phyloP scores from a whole-genome alignment of 2,888 invertebrate genomes.

The Apamea monoglypha region DNA sequence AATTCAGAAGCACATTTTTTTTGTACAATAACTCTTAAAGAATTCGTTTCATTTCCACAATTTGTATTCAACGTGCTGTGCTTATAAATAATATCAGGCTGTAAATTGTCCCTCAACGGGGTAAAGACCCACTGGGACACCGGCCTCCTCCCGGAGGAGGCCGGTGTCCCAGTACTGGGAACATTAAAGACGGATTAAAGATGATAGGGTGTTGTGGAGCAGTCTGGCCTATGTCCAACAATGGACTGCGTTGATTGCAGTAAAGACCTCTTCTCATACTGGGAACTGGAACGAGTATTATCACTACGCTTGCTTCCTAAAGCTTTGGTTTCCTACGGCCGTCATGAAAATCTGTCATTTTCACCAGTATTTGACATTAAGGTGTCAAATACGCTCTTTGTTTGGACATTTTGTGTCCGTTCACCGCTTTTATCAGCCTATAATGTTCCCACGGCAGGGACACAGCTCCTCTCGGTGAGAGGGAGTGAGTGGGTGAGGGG shows the following conservation, averaged over 20 bases:
- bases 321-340: neutral
- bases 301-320: neutral
- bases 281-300: neutral
- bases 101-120: constrained; percentile 3
- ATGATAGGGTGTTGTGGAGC: too few species aligned
- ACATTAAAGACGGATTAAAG: neutral
- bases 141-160: too few species aligned
- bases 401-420: too few species aligned
- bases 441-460: neutral
- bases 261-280: neutral
- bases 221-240: too few species aligned
- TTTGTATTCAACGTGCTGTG: constrained; percentile 75
- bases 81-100: constrained; percentile 2
- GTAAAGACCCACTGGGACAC: too few species aligned
- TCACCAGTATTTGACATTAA: too few species aligned
- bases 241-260: too few species aligned
- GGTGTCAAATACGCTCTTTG: too few species aligned
- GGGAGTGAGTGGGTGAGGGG: neutral
- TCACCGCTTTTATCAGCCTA: neutral
- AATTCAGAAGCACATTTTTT: constrained; percentile 57
- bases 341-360: neutral
- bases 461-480: too few species aligned
- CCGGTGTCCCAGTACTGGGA: too few species aligned
- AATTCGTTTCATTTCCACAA: constrained; percentile 69
- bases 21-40: constrained; percentile 55